phyloP scores from a whole-genome alignment of 2,113 vertebrate genomes.

The Erythrocercus mccallii region DNA sequence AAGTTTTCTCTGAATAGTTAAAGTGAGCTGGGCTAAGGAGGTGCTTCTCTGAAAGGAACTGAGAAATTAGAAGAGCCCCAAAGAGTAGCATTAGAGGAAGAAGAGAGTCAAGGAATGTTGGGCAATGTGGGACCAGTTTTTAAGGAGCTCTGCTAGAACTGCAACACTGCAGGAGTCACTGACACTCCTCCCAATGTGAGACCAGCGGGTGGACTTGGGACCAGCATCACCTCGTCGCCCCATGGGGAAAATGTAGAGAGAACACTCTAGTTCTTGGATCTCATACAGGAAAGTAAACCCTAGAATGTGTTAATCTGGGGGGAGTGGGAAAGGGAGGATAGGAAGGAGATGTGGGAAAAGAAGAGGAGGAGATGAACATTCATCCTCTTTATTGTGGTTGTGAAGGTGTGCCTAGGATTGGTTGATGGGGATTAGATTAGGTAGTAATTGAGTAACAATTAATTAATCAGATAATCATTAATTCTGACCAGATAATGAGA shows the following conservation, averaged over 20 bases:
- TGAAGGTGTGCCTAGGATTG: neutral
- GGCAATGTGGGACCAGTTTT: neutral
- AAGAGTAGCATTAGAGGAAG: neutral
- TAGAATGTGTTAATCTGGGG: neutral
- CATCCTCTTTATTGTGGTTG: neutral
- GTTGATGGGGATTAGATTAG: neutral
- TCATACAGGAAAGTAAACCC: neutral
- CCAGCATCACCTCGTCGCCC: neutral
- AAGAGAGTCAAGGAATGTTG: neutral
- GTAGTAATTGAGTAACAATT: slow-evolving; percentile 18
- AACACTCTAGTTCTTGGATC: neutral
- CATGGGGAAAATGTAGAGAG: neutral
- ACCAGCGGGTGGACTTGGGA: neutral
- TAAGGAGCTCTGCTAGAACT: neutral
- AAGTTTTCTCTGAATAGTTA: neutral
- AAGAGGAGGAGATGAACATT: neutral
- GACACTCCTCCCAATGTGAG: neutral
- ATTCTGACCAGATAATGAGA: slow-evolving; percentile 15
- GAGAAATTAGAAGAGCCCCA: neutral
- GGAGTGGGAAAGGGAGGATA: neutral
- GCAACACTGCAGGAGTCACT: neutral
- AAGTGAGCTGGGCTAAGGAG: neutral
- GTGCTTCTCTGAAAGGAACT: neutral
- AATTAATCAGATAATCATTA: slow-evolving; percentile 19
- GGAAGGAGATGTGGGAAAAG: slow-evolving; percentile 20